Evolutionary conservation across 2,888 invertebrate genomes (phyloP).

Genomic region (Osmoderma eremita): DNA sequence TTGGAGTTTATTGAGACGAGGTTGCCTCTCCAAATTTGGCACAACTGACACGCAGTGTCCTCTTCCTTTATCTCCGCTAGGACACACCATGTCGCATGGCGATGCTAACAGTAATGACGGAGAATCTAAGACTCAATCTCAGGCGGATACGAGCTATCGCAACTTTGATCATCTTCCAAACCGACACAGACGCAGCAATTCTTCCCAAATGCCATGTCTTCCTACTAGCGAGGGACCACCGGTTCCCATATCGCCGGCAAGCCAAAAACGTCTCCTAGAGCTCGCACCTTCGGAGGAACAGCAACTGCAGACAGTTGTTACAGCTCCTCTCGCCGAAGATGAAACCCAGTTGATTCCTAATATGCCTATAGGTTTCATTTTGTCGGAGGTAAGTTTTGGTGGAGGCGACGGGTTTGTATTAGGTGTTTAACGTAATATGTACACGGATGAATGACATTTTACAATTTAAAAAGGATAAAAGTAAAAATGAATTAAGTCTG

Average conservation of each 20-base stretch:
- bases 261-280: conserved; percentile 56
- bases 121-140: conserved; percentile 74
- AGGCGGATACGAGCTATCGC: conserved; percentile 79
- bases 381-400: conserved; percentile 60
- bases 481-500: neutral
- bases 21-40: conserved; percentile 5
- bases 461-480: neutral
- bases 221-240: conserved; percentile 60
- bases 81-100: conserved; percentile 91
- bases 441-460: conserved; percentile 13
- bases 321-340: conserved; percentile 61
- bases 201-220: conserved; percentile 66
- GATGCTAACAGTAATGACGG: conserved; percentile 86
- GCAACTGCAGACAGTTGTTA: conserved; percentile 44
- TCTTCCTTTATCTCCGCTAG: conserved; percentile 65
- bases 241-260: conserved; percentile 57
- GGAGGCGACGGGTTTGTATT: conserved; percentile 32
- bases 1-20: conserved; percentile 33
- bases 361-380: conserved; percentile 61
- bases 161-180: conserved; percentile 77
- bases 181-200: conserved; percentile 66
- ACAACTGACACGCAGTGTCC: conserved; percentile 48
- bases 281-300: conserved; percentile 52
- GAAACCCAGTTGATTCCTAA: conserved; percentile 60
- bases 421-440: neutral